Percentiles rank a stretch among this genome's conserved stretches.
Evolutionary conservation across 2,888 invertebrate species (phyloP).

Genomic region (Dichetophora obliterata): DNA sequence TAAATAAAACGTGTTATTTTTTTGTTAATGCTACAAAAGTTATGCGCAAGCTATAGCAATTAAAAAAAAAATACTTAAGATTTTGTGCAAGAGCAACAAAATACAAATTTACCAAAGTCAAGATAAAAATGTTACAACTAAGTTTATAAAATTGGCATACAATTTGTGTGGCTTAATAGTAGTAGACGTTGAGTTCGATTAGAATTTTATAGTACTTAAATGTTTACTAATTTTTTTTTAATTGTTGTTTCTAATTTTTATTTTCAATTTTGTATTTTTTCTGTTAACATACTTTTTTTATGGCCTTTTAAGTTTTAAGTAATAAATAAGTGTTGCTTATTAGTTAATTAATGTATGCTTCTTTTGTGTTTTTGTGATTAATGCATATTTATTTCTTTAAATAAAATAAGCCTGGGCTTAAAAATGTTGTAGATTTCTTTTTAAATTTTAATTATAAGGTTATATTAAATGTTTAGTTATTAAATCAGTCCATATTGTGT

Average conservation of each 20-base stretch:
- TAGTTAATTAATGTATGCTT: not conserved
- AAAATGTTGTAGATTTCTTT: not conserved
- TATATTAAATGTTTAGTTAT: slow-evolving; percentile 50
- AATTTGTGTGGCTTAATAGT: too few species aligned
- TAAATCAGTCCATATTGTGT: slow-evolving; percentile 55
- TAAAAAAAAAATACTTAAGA: too few species aligned
- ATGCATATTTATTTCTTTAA: not conserved
- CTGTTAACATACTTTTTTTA: not conserved
- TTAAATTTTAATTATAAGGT: slow-evolving; percentile 20
- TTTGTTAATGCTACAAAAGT: too few species aligned
- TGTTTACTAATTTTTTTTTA: not conserved
- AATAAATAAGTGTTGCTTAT: not conserved
- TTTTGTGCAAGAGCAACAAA: too few species aligned
- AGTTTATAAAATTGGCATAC: too few species aligned
- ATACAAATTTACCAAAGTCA: too few species aligned
- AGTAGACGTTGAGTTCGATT: not conserved
- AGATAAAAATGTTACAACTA: too few species aligned
- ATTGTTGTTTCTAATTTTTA: not conserved
- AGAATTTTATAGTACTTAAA: not conserved
- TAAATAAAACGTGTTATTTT: too few species aligned
- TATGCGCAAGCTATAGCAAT: too few species aligned
- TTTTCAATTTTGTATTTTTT: not conserved
- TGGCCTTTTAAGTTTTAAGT: not conserved
- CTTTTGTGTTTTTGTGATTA: not conserved
- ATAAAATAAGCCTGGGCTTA: not conserved